These are phyloP conservation scores for Salticus scenicus DNA, from an alignment of 2,888 invertebrate genomes.

Conservation along the genomic window DNA sequence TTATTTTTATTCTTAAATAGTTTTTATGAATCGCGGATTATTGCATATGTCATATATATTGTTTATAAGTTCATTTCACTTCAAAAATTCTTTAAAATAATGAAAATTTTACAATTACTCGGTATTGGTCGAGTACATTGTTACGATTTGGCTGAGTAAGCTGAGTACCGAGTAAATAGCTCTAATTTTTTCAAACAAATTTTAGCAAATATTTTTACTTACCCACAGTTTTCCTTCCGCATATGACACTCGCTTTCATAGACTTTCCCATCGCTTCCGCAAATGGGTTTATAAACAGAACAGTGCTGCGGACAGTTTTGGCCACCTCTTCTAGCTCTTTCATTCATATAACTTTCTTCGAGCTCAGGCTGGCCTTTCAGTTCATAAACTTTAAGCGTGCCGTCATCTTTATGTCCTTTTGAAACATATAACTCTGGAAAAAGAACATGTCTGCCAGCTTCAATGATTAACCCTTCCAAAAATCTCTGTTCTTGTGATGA, in stretches of 20 bases:
- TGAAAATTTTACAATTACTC: no score
- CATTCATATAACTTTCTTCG: conserved; percentile 34
- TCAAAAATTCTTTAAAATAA: no score
- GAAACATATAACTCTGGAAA: conserved; percentile 38
- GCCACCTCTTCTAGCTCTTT: background rate
- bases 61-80: no score
- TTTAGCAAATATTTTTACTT: no score
- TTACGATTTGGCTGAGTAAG: no score
- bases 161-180: no score
- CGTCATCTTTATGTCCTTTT: background rate
- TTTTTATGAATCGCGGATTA: no score
- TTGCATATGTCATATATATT: no score
- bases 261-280: conserved; percentile 70
- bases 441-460: conserved; percentile 46
- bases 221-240: conserved; percentile 70
- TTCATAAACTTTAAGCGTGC: conserved; percentile 5
- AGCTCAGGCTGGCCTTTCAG: conserved; percentile 44
- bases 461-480: conserved; percentile 35
- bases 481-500: conserved; percentile 22
- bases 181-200: no score
- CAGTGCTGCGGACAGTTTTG: conserved; percentile 39
- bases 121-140: no score
- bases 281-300: conserved; percentile 54
- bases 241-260: conserved; percentile 68
- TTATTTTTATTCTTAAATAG: no score